phyloP scores from a whole-genome alignment of 2,797 vertebrate species.

The Sphaeramia orbicularis region DNA sequence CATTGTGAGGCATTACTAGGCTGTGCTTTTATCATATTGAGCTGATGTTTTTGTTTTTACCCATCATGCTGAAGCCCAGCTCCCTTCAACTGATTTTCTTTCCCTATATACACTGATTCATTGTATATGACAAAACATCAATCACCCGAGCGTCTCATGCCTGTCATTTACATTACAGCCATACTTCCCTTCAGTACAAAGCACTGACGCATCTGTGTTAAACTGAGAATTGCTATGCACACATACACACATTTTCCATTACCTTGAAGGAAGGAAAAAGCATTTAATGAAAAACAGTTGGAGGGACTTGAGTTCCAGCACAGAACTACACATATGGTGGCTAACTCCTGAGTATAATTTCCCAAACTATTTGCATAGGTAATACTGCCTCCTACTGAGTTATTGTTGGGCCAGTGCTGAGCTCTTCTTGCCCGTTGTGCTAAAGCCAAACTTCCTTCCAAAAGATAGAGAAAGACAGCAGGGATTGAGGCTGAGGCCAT shows the following conservation, averaged over 20 bases:
- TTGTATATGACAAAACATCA: too few species aligned
- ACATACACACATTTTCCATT: conserved; percentile 19
- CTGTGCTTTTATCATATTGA: too few species aligned
- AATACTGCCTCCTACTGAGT: too few species aligned
- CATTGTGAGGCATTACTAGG: too few species aligned
- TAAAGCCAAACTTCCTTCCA: conserved; percentile 1
- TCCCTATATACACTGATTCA: too few species aligned
- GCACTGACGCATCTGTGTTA: conserved; percentile 5
- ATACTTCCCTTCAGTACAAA: not conserved
- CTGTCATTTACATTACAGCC: not conserved
- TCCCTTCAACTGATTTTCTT: too few species aligned
- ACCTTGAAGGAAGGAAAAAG: conserved; percentile 5
- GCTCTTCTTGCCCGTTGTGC: too few species aligned
- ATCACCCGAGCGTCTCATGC: too few species aligned
- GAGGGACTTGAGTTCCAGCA: not conserved
- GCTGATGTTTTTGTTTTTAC: too few species aligned
- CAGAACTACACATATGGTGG: not conserved
- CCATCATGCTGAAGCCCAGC: too few species aligned
- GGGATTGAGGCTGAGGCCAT: conserved; percentile 36
- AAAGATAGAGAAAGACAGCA: conserved; percentile 10
- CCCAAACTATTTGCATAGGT: too few species aligned
- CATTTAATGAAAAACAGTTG: conserved; percentile 6
- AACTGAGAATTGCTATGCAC: conserved; percentile 7
- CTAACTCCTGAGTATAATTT: not conserved
- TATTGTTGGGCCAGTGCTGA: too few species aligned